Evolutionary conservation across 1,140 invertebrate genomes (phyloP).

Genomic region (Lerema accius): DNA sequence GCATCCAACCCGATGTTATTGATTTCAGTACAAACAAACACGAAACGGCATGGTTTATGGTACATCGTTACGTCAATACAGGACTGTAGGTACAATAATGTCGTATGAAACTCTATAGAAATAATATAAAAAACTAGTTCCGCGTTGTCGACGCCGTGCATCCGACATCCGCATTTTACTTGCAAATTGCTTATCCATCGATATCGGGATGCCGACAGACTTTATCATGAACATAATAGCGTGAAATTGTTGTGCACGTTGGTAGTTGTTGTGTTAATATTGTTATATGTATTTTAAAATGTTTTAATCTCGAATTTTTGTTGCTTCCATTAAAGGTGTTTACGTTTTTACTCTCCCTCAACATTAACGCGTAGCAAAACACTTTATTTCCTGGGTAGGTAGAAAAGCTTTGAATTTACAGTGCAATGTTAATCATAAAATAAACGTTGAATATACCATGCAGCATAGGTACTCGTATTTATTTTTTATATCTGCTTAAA

Average conservation of each 20-base stretch:
- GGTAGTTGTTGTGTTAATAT: conserved; percentile 2
- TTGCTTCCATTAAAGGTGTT: too few relatives aligned
- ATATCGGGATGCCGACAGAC: conserved; percentile 51
- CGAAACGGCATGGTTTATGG: neutral
- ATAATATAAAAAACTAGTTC: conserved; percentile 43
- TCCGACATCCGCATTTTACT: conserved; percentile 70
- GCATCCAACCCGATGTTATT: neutral
- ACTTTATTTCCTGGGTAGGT: too few relatives aligned
- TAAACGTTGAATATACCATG: too few relatives aligned
- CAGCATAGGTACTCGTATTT: too few relatives aligned
- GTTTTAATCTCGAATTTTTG: too few relatives aligned
- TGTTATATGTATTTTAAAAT: neutral
- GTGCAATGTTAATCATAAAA: too few relatives aligned
- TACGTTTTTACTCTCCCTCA: too few relatives aligned
- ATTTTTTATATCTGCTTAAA: too few relatives aligned
- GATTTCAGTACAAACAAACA: neutral
- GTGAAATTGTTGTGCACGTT: conserved; percentile 39
- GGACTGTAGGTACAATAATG: conserved; percentile 26
- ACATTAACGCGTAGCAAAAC: too few relatives aligned
- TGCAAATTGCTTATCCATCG: conserved; percentile 77
- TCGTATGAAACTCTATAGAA: conserved; percentile 25
- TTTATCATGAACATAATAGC: conserved; percentile 48
- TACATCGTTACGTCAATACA: neutral
- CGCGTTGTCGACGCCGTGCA: conserved; percentile 52
- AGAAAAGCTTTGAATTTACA: too few relatives aligned